A percentile compares a stretch with the other conserved stretches of the same genome.
These are phyloP conservation scores for Solenopsis fugax DNA, from an alignment of 1,140 invertebrate genomes.

Conservation along the genomic window DNA sequence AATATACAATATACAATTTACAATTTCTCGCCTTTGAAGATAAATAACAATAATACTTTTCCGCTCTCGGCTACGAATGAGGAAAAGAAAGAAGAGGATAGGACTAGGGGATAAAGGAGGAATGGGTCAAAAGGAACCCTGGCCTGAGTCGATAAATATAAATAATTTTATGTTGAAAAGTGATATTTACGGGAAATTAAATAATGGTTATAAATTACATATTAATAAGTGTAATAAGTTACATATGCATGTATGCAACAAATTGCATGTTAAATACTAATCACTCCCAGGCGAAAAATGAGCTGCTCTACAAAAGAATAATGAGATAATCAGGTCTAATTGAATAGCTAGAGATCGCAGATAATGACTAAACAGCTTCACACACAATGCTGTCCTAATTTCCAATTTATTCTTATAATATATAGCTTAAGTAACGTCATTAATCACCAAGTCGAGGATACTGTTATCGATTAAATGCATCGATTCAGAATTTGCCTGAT, in stretches of 20 bases:
- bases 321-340: neutral
- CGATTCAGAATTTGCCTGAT: constrained; percentile 26
- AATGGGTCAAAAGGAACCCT: constrained; percentile 76
- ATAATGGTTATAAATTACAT: constrained; percentile 17
- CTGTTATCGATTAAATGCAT: constrained; percentile 65
- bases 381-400: constrained; percentile 1
- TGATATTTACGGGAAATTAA: neutral
- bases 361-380: constrained; percentile 16
- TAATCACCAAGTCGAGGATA: constrained; percentile 38
- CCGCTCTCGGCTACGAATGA: constrained; percentile 70
- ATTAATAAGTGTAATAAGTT: constrained; percentile 4
- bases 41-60: constrained; percentile 78
- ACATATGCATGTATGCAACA: neutral
- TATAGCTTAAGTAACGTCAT: constrained; percentile 36
- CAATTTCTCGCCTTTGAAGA: constrained; percentile 55
- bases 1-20: constrained; percentile 37
- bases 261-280: constrained; percentile 13
- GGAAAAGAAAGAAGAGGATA: constrained; percentile 48
- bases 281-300: neutral
- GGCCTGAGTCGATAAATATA: constrained; percentile 33
- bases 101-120: constrained; percentile 56
- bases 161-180: constrained; percentile 27
- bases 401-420: constrained; percentile 4
- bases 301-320: constrained; percentile 2
- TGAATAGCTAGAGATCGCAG: constrained; percentile 23